Percentiles rank a stretch among this genome's conserved stretches.
These are phyloP conservation scores for Luscinia luscinia DNA, from an alignment of 2,797 vertebrate genomes.

Conservation along the genomic window DNA sequence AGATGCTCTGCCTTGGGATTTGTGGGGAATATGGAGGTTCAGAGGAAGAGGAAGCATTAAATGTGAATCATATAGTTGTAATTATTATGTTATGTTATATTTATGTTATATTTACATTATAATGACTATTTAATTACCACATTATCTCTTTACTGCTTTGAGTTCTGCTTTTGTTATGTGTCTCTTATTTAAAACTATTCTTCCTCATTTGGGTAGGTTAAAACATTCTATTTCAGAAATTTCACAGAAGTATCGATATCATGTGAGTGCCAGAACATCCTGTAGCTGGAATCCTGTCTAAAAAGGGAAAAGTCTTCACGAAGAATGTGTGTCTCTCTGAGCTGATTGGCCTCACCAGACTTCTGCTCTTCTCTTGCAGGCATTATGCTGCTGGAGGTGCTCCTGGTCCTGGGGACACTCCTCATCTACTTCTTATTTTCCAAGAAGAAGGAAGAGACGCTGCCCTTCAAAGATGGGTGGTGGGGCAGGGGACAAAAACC, in stretches of 20 bases:
- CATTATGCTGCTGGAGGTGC: slow-evolving; percentile 72
- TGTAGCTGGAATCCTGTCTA: background rate
- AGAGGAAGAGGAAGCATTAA: background rate
- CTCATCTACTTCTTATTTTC: slow-evolving; percentile 71
- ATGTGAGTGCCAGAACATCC: background rate
- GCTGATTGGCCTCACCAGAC: background rate
- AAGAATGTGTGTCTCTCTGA: background rate
- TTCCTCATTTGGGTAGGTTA: background rate
- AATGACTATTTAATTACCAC: background rate
- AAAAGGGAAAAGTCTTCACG: background rate
- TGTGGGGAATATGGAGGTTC: background rate
- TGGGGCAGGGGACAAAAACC: slow-evolving; percentile 75
- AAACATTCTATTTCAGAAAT: background rate
- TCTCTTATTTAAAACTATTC: background rate
- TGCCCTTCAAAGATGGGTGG: slow-evolving; percentile 78
- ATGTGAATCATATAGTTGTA: background rate
- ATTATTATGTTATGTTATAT: background rate
- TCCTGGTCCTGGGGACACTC: slow-evolving; percentile 52
- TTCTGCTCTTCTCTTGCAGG: slow-evolving; percentile 50
- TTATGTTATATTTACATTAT: background rate
- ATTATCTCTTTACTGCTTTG: background rate
- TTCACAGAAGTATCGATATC: background rate
- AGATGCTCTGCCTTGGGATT: background rate
- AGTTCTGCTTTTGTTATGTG: background rate
- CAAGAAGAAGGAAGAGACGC: slow-evolving; percentile 63